Base-by-base conservation (phyloP, 2,113 vertebrate species). In the Sander vitreus region DNA sequence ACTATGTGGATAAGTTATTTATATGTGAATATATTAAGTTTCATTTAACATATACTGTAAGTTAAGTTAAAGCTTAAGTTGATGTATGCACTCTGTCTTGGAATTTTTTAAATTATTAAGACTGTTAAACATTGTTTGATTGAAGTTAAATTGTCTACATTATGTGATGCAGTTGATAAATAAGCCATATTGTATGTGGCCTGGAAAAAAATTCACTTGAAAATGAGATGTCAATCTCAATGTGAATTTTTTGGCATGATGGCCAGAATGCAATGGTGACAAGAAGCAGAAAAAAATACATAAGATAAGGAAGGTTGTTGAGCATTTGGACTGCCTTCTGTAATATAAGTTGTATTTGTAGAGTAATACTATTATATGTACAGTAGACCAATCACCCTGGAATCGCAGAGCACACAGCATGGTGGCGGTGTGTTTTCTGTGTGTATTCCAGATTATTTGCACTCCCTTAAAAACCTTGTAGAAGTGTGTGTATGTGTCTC, bases 401-500 rank as follows among this genome's bases (percentile, higher is more conserved):
- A 93, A 91, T 85, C 66, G 2, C 84, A 85, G 76, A 88, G 80
- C 82, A 75, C 90, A 76, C 86, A 81, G 82, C 86, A 92, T 85
- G 90, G 73, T 6, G 19, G 73, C 50, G 1, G 73, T 86, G 84
- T 92, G 89, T 77, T 78, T 83, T 77, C 82, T 68, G 43, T 62
- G 70, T 86, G 76, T 65, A 89, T 91, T 92, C 83, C 87, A 92
- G 87, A 69, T 87, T 53, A 84, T 81, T 62, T 87, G 84, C 90
- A 90, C 72, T 78, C 86, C 90, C 86, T 86, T 85, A 85, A 69
- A 92, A 71, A 85, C 86, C 87, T 85, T 81, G 78, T 90, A 89
- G 85, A 91, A 85, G 85, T 89, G 83, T 93, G 72, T 93, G 78
- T 90, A 66, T 92, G 84, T 92, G 88, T 88, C 73, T 91, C 84